Evolutionary conservation across 2,888 invertebrate genomes (phyloP).

Genomic region (Drosophila paracracens): DNA sequence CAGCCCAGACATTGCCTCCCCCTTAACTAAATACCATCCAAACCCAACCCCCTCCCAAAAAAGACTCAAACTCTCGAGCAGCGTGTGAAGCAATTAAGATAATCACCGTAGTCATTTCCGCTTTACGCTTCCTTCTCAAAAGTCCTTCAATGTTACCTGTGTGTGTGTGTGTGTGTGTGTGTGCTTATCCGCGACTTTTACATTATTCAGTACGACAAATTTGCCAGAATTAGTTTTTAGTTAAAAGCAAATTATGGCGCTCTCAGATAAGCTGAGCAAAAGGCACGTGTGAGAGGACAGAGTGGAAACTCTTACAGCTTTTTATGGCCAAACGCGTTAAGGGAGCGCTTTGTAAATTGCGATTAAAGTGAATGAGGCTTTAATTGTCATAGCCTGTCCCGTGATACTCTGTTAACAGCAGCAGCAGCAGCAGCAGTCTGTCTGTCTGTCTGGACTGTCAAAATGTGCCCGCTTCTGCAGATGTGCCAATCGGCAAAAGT

Average conservation of each 20-base stretch:
- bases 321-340: conserved; percentile 25
- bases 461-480: neutral
- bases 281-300: conserved; percentile 17
- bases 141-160: conserved; percentile 9
- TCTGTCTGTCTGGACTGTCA: conserved; percentile 9
- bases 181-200: conserved; percentile 19
- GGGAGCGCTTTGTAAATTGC: conserved; percentile 20
- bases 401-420: conserved; percentile 9
- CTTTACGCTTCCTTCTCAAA: conserved; percentile 59
- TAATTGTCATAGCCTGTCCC: conserved; percentile 41
- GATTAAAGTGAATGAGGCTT: conserved; percentile 46
- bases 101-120: conserved; percentile 78
- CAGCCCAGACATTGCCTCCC: conserved; percentile 8
- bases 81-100: conserved; percentile 79
- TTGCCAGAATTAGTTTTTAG: conserved; percentile 77
- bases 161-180: neutral
- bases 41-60: neutral
- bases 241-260: conserved; percentile 78
- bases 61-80: conserved; percentile 6
- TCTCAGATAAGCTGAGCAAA: conserved; percentile 46
- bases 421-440: conserved; percentile 16
- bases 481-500: conserved; percentile 20
- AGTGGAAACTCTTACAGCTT: conserved; percentile 4
- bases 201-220: conserved; percentile 77
- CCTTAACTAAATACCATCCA: neutral